Evolutionary conservation across 1,140 invertebrate species (phyloP).

Genomic region (Papilio machaon): DNA sequence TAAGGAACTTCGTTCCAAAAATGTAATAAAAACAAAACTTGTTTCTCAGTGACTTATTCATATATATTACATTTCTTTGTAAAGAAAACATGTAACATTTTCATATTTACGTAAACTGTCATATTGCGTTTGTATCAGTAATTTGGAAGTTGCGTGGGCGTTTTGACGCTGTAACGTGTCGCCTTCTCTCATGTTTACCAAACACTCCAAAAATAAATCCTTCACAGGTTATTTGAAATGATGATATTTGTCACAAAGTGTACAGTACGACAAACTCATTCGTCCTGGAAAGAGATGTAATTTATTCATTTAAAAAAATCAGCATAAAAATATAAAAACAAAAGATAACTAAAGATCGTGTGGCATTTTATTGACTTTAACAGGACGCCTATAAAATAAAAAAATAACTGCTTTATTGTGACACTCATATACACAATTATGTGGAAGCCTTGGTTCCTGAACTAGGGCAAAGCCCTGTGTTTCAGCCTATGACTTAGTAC

Average conservation of each 20-base stretch:
- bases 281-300: neutral
- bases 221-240: neutral
- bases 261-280: neutral
- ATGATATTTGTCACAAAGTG: neutral
- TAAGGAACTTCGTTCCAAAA: too few relatives aligned
- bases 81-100: neutral
- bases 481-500: too few relatives aligned
- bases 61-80: neutral
- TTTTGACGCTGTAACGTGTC: neutral
- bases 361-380: too few relatives aligned
- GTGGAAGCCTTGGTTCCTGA: too few relatives aligned
- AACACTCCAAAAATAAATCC: slow-evolving; percentile 11
- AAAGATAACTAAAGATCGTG: too few relatives aligned
- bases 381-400: too few relatives aligned
- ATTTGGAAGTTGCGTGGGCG: neutral
- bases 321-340: neutral
- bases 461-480: too few relatives aligned
- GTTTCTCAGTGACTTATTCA: too few relatives aligned
- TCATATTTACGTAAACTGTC: neutral
- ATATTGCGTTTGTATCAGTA: neutral
- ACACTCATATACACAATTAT: too few relatives aligned
- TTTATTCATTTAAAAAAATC: neutral
- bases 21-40: too few relatives aligned
- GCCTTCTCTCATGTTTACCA: neutral
- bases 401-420: too few relatives aligned